phyloP scores from a whole-genome alignment of 2,113 vertebrate genomes.

The Lepidothrix coronata region DNA sequence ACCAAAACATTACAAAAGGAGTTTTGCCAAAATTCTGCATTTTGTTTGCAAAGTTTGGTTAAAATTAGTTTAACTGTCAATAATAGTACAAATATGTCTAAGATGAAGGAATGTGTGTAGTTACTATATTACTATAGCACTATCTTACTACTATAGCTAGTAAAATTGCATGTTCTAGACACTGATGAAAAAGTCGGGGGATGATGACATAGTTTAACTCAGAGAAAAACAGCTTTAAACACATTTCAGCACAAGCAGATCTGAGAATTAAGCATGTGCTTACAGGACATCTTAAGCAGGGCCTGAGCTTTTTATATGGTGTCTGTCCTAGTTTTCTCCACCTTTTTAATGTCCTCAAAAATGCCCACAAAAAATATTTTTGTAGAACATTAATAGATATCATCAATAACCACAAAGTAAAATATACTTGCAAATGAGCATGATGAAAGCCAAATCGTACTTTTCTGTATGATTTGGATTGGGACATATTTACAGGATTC shows the following conservation, averaged over 20 bases:
- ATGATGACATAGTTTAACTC: background rate
- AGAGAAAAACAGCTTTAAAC: background rate
- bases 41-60: background rate
- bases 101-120: background rate
- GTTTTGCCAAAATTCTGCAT: background rate
- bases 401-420: background rate
- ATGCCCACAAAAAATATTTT: background rate
- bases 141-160: background rate
- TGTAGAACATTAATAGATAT: background rate
- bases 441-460: background rate
- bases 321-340: background rate
- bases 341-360: background rate
- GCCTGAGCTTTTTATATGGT: background rate
- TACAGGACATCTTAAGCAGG: fast-evolving
- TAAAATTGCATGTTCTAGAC: background rate
- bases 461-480: background rate
- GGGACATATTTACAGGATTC: background rate
- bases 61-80: background rate
- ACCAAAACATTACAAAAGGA: fast-evolving
- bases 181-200: background rate
- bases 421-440: background rate
- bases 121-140: background rate
- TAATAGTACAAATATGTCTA: background rate
- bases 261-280: background rate
- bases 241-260: background rate